These are phyloP conservation scores for Morpho deidamia DNA, from an alignment of 2,888 invertebrate genomes.

Conservation along the genomic window DNA sequence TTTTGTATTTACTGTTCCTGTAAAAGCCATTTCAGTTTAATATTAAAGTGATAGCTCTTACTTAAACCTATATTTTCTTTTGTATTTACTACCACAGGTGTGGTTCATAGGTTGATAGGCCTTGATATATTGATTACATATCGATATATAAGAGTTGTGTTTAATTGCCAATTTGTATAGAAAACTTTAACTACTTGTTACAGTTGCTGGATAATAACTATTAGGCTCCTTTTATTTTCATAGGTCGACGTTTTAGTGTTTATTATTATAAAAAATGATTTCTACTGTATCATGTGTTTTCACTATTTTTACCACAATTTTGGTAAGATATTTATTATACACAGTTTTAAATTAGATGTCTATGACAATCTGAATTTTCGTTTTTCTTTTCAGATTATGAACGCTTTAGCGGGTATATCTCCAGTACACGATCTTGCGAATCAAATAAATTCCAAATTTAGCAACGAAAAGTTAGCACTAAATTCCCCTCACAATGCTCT, in stretches of 20 bases:
- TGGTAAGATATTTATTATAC: neutral
- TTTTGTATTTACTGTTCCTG: too few relatives aligned
- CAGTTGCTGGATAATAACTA: neutral
- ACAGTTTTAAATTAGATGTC: neutral
- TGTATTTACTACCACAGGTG: too few relatives aligned
- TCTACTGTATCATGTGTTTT: neutral
- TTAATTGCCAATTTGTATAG: neutral
- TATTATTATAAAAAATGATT: neutral
- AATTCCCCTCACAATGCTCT: slow-evolving; percentile 56
- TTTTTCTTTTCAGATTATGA: slow-evolving; percentile 35
- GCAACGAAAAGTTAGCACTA: slow-evolving; percentile 38
- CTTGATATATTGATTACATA: too few relatives aligned
- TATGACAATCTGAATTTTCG: slow-evolving; percentile 9
- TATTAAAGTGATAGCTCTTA: too few relatives aligned
- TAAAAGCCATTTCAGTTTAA: too few relatives aligned
- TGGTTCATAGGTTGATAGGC: too few relatives aligned
- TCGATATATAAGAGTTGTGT: neutral
- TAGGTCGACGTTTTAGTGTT: neutral
- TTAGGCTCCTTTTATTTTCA: neutral
- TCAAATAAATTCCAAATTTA: slow-evolving; percentile 39
- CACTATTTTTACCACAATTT: neutral
- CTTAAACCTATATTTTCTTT: too few relatives aligned
- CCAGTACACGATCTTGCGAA: slow-evolving; percentile 61
- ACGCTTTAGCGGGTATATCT: slow-evolving; percentile 52
- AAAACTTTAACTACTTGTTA: neutral